Base-by-base conservation (phyloP, 2,888 invertebrate genomes). In the Neoitamus cyanurus region DNA sequence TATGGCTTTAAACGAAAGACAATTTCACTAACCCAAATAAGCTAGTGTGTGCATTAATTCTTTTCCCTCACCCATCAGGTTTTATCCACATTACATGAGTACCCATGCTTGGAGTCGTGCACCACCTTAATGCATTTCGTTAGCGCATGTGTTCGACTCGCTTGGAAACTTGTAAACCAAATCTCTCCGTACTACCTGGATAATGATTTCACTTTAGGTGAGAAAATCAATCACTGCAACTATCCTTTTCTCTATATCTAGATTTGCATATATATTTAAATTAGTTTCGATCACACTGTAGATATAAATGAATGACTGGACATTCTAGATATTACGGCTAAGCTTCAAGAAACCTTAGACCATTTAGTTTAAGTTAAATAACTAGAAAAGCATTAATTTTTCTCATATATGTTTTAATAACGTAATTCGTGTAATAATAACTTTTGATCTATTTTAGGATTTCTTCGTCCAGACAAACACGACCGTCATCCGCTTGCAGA, bases 31-130 rank as follows among this genome's bases (percentile, higher is more conserved):
- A 84, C 83, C 83, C 48, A 72, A 34, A 46, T 72, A 69, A 69
- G 37, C n/a, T 37, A 72, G 42, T 72, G 68, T n/a, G n/a, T 34
- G 34, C 4, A 70, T 28, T 69, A 42, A 15, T 70, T 70, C n/a
- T 28, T 25, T 58, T 25, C 58, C 58, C 42, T 4, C 68, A 25
- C 30, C 34, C 34, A 70, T 86, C 94, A 97, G 93, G 94, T 99
- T 87, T 94, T 97, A 91, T 95, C 95, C 87, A 98, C 98, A 0
- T 93, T 99, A 20, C 97, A 97, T 89, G 98, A 98, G 92, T 99
- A 98, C 92, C 97, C 97, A 37, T 96, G 97, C 90, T 93, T 99
- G 88, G 95, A 95, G 87, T 92, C 93, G 0, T 98, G 97, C 90
- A 93, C 93, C 0, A 95, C 96, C 34, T 93, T 98, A 84, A 94